Evolutionary conservation across 2,888 invertebrate species (phyloP).

Genomic region (Sympetrum striolatum): DNA sequence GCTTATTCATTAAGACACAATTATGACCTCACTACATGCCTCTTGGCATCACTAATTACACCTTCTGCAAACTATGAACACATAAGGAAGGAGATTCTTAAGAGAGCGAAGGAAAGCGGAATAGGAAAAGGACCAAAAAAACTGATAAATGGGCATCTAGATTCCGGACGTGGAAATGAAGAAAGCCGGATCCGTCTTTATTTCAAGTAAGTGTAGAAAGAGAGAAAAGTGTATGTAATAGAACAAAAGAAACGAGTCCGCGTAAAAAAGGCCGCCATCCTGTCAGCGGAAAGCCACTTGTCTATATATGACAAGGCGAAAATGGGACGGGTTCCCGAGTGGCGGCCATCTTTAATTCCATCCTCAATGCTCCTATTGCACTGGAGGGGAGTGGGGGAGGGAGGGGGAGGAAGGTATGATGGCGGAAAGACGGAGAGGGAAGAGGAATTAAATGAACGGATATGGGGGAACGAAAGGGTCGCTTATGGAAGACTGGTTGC

Average conservation of each 20-base stretch:
- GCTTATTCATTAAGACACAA: too few relatives aligned
- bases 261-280: conserved; percentile 18
- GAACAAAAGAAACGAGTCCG: not conserved
- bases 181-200: not conserved
- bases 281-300: not conserved
- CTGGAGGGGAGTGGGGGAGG: not conserved
- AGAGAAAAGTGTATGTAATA: not conserved
- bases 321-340: not conserved
- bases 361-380: not conserved
- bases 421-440: not conserved
- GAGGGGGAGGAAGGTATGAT: not conserved
- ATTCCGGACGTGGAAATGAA: not conserved
- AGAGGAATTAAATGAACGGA: not conserved
- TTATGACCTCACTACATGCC: too few relatives aligned
- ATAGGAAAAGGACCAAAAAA: not conserved
- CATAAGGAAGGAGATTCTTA: too few relatives aligned
- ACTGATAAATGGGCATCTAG: too few relatives aligned
- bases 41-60: too few relatives aligned
- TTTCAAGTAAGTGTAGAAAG: not conserved
- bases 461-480: not conserved
- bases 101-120: not conserved
- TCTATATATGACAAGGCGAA: conserved; percentile 33
- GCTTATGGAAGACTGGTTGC: not conserved
- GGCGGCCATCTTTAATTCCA: conserved; percentile 9
- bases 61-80: too few relatives aligned